These are phyloP conservation scores for Polypterus senegalus DNA, from an alignment of 2,113 vertebrate species.

Conservation along the genomic window DNA sequence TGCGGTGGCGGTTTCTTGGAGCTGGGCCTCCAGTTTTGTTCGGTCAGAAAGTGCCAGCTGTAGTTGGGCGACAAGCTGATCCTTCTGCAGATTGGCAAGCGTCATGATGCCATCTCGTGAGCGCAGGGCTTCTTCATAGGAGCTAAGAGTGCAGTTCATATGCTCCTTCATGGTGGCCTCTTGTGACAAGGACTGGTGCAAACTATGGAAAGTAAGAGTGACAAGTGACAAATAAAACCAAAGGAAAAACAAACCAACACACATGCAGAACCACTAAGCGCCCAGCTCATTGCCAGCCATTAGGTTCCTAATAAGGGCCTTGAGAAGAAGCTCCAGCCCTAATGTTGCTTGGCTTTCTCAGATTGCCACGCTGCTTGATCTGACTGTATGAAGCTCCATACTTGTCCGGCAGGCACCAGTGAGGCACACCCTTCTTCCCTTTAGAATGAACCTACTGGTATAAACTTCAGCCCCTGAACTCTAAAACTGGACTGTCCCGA, in stretches of 20 bases:
- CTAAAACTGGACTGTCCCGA: too few relatives aligned
- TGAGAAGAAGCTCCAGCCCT: too few relatives aligned
- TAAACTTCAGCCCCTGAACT: too few relatives aligned
- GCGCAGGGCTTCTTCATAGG: conserved; percentile 37
- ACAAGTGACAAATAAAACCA: not conserved
- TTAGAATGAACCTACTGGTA: too few relatives aligned
- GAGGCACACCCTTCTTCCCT: too few relatives aligned
- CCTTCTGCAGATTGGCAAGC: conserved; percentile 44
- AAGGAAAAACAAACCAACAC: not conserved
- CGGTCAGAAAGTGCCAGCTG: conserved; percentile 45
- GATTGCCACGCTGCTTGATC: too few relatives aligned
- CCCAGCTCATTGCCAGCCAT: too few relatives aligned
- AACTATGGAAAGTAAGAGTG: conserved; percentile 35
- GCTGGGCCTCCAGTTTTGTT: conserved; percentile 41
- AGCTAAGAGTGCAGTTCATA: conserved; percentile 28
- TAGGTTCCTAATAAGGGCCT: too few relatives aligned
- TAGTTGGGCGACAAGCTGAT: conserved; percentile 51
- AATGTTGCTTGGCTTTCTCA: too few relatives aligned
- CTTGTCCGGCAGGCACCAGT: too few relatives aligned
- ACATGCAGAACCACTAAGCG: too few relatives aligned
- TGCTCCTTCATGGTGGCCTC: conserved; percentile 46
- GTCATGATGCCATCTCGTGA: conserved; percentile 38
- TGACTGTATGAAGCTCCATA: too few relatives aligned
- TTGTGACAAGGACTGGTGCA: conserved; percentile 53
- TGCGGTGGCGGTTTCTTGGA: conserved; percentile 44